phyloP scores from a whole-genome alignment of 2,888 invertebrate species.

The Aleiodes testaceus region DNA sequence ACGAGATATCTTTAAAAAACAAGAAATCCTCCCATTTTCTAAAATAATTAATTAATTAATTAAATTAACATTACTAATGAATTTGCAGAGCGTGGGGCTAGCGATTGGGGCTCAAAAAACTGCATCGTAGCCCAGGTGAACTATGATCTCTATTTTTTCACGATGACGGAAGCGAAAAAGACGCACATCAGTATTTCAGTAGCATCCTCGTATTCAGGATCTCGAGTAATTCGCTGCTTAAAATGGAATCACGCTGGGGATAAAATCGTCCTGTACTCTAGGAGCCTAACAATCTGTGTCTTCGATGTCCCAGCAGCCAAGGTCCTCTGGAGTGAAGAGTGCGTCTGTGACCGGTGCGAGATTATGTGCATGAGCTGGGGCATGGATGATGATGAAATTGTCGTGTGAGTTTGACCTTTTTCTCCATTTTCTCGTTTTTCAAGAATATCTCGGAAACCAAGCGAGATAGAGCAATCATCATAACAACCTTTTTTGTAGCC shows the following conservation, averaged over 20 bases:
- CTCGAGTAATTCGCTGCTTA: conserved; percentile 42
- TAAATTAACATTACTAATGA: neutral
- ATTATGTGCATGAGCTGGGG: conserved; percentile 57
- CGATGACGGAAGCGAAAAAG: conserved; percentile 10
- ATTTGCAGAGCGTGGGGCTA: conserved; percentile 35
- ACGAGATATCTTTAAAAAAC: no score
- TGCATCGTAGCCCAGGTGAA: conserved; percentile 51
- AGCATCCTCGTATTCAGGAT: neutral
- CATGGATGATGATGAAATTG: conserved; percentile 53
- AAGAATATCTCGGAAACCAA: no score
- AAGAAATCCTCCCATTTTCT: no score
- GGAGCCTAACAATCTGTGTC: conserved; percentile 42
- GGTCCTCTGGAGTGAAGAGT: conserved; percentile 52
- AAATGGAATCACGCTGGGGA: conserved; percentile 60
- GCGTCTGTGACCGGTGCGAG: conserved; percentile 47
- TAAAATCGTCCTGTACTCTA: conserved; percentile 26
- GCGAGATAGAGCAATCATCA: no score
- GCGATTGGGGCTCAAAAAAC: conserved; percentile 63
- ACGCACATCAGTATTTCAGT: conserved; percentile 19
- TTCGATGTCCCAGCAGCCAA: conserved; percentile 46
- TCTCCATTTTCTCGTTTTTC: no score
- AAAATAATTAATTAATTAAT: no score
- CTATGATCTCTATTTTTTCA: conserved; percentile 37
- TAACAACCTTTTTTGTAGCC: no score
- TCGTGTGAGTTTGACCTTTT: conserved; percentile 55